Evolutionary conservation across 2,797 vertebrate species (phyloP).

Genomic region (Lepus oiostolus): DNA sequence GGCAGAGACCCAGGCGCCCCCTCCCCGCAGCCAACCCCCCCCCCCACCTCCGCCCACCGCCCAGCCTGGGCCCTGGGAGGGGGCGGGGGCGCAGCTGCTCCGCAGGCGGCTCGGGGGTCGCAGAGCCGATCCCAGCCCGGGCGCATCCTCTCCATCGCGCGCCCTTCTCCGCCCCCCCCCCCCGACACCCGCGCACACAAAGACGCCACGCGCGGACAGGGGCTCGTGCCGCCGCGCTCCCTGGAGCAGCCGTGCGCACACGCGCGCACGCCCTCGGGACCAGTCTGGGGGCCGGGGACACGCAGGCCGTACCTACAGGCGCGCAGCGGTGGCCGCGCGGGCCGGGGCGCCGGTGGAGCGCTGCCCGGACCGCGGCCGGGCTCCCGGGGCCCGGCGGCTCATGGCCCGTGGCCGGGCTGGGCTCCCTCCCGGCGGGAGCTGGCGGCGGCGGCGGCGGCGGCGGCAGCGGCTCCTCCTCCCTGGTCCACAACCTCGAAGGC

Average conservation of each 20-base stretch:
- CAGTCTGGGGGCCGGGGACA: background rate
- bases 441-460: background rate
- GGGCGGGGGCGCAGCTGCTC: constrained; percentile 72
- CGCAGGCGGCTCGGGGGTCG: background rate
- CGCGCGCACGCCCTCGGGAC: constrained; percentile 5
- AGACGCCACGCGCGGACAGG: constrained; percentile 74
- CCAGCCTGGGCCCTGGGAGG: background rate
- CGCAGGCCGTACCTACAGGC: constrained; percentile 82
- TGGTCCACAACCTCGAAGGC: constrained; percentile 44
- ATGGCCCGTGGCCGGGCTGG: constrained; percentile 46
- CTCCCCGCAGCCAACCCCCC: background rate
- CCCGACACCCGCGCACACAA: constrained; percentile 79
- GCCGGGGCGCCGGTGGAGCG: constrained; percentile 73
- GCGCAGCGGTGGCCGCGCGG: constrained; percentile 74
- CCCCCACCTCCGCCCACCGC: too few species aligned
- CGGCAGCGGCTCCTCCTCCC: constrained; percentile 44
- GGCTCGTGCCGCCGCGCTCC: constrained; percentile 61
- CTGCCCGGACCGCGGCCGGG: constrained; percentile 69
- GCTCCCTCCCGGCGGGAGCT: constrained; percentile 29
- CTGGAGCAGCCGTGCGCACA: constrained; percentile 62
- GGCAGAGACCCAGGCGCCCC: background rate
- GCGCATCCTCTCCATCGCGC: constrained; percentile 50
- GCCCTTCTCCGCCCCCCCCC: constrained; percentile 54
- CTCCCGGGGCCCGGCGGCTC: constrained; percentile 71
- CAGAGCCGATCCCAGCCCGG: constrained; percentile 38